Evolutionary conservation across 2,888 invertebrate species (phyloP), one percentile per base, ranked within the genome.

Genomic region (Artemia sinica): DNA sequence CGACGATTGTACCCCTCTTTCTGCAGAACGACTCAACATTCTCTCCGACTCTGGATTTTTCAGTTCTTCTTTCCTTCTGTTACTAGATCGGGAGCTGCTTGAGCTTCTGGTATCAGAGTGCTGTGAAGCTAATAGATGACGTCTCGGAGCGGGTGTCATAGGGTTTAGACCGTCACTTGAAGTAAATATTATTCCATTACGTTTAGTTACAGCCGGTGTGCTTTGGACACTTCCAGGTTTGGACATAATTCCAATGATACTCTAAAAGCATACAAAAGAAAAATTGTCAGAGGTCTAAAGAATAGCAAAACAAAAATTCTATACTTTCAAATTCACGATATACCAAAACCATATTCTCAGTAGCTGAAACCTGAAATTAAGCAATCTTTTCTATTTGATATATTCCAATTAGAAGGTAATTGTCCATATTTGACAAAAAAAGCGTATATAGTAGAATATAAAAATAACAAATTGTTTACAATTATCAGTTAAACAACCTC

Each of bases 151-250:
- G 14, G 58, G 58, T 18, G 58, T 58, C 58, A 58, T 58, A 18
- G 58, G 58, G 58, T 58, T 58, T 18, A 58, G 58, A 1, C 58
- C 58, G 9, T 58, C 58, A 18, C 18, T 58, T 58, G 58, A 58
- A 58, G 58, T 58, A 18, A 58, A 58, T 58, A 58, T 58, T 14
- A 58, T 18, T 58, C 58, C 58, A 10, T 58, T 58, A n/a, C 58
- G 58, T 58, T 58, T 58, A 18, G 58, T 58, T 58, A 58, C 58
- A 18, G 58, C n/a, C 58, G 58, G 58, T 58, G 58, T 58, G 58
- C 58, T 18, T 18, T 58, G 58, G 58, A 58, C 58, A 18, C 58
- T 58, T 58, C 58, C 58, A 18, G 58, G 58, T 18, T 58, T 58
- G 4, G 28, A 58, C 8, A 58, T 18, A 58, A 58, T 58, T n/a